Conservation (phyloP, 2,797 vertebrate species). For the Cossypha dichroa region DNA sequence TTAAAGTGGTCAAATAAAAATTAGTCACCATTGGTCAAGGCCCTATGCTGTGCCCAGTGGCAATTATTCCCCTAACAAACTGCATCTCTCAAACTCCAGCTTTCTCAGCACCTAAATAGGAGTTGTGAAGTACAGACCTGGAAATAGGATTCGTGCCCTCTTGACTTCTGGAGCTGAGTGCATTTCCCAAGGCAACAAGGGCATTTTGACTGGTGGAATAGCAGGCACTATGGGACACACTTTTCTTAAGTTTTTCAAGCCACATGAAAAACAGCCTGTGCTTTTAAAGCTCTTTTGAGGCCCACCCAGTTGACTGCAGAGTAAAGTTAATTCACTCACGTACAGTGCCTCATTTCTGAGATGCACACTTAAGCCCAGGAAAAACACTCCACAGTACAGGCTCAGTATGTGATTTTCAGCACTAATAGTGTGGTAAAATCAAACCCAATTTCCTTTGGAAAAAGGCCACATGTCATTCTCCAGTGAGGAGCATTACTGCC, state of each 20-base stretch:
- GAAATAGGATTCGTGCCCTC: conserved; percentile 14
- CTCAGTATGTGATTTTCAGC: not conserved
- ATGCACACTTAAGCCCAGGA: not conserved
- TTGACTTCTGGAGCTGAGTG: not conserved
- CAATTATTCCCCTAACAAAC: not conserved
- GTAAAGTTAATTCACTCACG: not conserved
- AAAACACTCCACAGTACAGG: not conserved
- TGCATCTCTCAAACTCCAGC: not conserved
- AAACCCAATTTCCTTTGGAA: conserved; percentile 1
- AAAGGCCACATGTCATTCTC: not conserved
- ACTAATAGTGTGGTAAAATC: conserved; percentile 19
- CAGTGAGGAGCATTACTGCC: not conserved
- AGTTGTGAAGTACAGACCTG: not conserved
- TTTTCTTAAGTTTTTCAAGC: not conserved
- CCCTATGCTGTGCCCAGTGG: not conserved
- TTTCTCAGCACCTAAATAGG: not conserved
- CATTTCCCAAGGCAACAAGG: not conserved
- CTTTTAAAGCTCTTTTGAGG: conserved; percentile 39
- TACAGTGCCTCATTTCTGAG: not conserved
- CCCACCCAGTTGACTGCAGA: not conserved
- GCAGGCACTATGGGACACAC: not conserved
- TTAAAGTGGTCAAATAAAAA: conserved; percentile 26
- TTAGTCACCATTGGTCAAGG: not conserved
- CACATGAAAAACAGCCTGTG: not conserved
- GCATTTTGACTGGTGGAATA: not conserved